phyloP scores from a whole-genome alignment of 2,113 vertebrate species.

The Monopterus albus region DNA sequence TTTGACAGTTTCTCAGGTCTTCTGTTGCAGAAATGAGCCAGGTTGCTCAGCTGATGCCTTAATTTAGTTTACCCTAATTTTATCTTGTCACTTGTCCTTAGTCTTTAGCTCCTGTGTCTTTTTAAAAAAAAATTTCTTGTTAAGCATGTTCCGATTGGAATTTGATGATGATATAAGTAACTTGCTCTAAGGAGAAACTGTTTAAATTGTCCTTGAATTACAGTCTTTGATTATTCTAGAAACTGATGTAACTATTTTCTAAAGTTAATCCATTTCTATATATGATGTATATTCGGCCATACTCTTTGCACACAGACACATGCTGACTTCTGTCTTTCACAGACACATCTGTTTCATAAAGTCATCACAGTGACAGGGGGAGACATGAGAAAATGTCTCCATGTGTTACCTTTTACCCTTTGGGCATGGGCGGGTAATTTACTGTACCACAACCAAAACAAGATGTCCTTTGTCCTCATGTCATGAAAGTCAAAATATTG shows the following conservation, averaged over 20 bases:
- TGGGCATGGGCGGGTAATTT: constrained; percentile 45
- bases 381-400: constrained; percentile 35
- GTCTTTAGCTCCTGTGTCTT: not conserved
- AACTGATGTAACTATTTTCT: not conserved
- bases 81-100: not conserved
- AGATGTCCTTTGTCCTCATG: constrained; percentile 26
- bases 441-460: constrained; percentile 28
- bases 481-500: constrained; percentile 44
- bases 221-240: too few relatives aligned
- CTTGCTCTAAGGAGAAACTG: too few relatives aligned
- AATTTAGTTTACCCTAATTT: not conserved
- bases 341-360: constrained; percentile 40
- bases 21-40: constrained; percentile 4
- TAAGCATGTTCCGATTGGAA: too few relatives aligned
- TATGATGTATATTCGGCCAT: not conserved
- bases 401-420: constrained; percentile 57
- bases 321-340: not conserved
- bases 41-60: not conserved
- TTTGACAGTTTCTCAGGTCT: constrained; percentile 46
- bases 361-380: constrained; percentile 16
- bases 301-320: not conserved
- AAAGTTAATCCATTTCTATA: not conserved
- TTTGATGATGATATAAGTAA: not conserved
- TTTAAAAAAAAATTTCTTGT: too few relatives aligned
- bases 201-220: too few relatives aligned